Conservation (phyloP, 1,140 invertebrate genomes). For the Campodea augens region DNA sequence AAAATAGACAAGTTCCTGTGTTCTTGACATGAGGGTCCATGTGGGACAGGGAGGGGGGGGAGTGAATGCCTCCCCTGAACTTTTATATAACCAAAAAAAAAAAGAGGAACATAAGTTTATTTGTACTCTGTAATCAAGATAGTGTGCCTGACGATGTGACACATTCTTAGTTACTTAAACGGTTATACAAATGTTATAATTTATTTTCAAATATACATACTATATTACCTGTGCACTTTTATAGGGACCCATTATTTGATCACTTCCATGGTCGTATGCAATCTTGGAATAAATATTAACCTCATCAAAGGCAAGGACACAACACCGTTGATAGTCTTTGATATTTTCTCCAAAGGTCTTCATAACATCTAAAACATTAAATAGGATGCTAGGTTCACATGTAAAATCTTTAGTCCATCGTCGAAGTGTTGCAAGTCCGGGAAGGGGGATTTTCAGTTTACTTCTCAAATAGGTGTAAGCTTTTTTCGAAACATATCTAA, state of each 20-base stretch:
- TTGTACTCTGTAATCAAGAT: too few relatives aligned
- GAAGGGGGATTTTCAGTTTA: not conserved
- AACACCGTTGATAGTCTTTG: not conserved
- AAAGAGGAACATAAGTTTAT: too few relatives aligned
- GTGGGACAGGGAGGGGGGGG: too few relatives aligned
- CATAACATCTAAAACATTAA: conserved; percentile 5
- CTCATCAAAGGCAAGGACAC: conserved; percentile 12
- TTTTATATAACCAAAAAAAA: too few relatives aligned
- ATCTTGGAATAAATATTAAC: conserved; percentile 8
- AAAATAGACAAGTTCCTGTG: too few relatives aligned
- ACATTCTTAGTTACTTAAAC: too few relatives aligned
- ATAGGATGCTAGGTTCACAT: conserved; percentile 2
- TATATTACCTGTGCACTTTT: conserved; percentile 11
- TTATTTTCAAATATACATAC: too few relatives aligned
- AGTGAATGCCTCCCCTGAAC: too few relatives aligned
- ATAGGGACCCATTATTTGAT: conserved; percentile 9
- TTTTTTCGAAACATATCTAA: not conserved
- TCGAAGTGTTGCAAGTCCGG: not conserved
- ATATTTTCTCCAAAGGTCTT: not conserved
- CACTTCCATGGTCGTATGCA: conserved; percentile 6
- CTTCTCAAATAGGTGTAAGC: not conserved
- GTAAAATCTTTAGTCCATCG: not conserved
- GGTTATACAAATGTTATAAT: too few relatives aligned
- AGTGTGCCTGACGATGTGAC: too few relatives aligned
- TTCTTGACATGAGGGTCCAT: too few relatives aligned